phyloP scores from a whole-genome alignment of 2,888 invertebrate species.

The Agrotis exclamationis region DNA sequence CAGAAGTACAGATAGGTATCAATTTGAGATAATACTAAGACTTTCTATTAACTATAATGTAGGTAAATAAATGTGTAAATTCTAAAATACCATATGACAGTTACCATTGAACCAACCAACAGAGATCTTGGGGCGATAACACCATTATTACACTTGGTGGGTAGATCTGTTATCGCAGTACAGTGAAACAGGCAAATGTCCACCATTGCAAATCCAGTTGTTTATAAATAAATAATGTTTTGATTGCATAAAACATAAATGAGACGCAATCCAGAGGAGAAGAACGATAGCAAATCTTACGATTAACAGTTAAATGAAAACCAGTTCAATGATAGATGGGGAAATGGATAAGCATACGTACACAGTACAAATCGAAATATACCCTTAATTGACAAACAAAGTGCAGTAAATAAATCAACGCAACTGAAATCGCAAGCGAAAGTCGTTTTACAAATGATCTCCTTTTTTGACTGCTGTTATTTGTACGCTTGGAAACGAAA shows the following conservation, averaged over 20 bases:
- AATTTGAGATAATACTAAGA: background rate
- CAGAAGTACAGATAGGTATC: conserved; percentile 1
- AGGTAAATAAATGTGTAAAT: background rate
- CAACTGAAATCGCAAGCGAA: conserved; percentile 57
- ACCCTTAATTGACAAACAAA: conserved; percentile 46
- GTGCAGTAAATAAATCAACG: conserved; percentile 58
- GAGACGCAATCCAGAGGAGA: conserved; percentile 23
- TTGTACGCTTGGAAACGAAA: conserved; percentile 50
- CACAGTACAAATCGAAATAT: conserved; percentile 29
- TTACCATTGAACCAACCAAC: conserved; percentile 1
- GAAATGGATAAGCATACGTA: conserved; percentile 29
- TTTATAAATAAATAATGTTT: conserved; percentile 20
- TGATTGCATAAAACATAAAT: conserved; percentile 40
- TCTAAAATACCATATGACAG: conserved; percentile 6
- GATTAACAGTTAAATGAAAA: conserved; percentile 37
- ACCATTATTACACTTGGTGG: conserved; percentile 12
- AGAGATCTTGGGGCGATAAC: conserved; percentile 48
- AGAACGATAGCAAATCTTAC: conserved; percentile 25
- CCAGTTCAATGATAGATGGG: conserved; percentile 41
- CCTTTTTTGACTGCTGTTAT: conserved; percentile 63
- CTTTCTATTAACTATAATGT: background rate
- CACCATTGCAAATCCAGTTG: conserved; percentile 6
- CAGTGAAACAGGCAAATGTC: conserved; percentile 11
- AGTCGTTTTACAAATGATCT: conserved; percentile 65
- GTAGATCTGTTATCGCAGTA: conserved; percentile 19